phyloP scores from a whole-genome alignment of 2,888 invertebrate species.

The Beris morrisii region DNA sequence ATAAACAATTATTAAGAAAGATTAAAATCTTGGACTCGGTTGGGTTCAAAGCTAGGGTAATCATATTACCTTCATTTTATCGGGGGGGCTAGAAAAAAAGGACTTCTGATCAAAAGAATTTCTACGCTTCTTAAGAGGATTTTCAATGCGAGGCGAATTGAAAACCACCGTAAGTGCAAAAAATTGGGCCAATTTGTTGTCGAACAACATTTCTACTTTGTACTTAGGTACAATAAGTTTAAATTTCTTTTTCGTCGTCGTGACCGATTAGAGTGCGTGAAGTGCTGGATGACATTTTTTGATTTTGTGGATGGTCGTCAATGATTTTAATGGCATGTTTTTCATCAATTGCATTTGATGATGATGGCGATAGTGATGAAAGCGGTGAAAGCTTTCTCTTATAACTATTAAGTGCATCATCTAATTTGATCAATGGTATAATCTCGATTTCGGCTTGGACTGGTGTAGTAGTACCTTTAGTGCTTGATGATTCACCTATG shows the following conservation, averaged over 20 bases:
- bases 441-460: slow-evolving; percentile 13
- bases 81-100: neutral
- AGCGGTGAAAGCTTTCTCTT: slow-evolving; percentile 27
- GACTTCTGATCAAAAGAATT: neutral
- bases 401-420: slow-evolving; percentile 36
- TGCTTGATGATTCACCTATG: slow-evolving; percentile 32
- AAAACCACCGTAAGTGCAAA: slow-evolving; percentile 9
- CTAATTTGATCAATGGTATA: slow-evolving; percentile 35
- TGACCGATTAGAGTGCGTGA: slow-evolving; percentile 31
- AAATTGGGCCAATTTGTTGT: neutral
- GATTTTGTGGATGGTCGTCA: slow-evolving; percentile 36
- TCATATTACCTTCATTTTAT: slow-evolving; percentile 26
- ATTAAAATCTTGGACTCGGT: neutral
- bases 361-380: slow-evolving; percentile 30
- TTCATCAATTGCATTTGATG: slow-evolving; percentile 32
- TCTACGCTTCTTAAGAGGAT: slow-evolving; percentile 1
- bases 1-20: too few species aligned
- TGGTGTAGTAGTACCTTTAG: slow-evolving; percentile 18
- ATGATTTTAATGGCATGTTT: slow-evolving; percentile 37
- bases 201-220: neutral
- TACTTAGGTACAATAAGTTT: neutral
- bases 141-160: neutral
- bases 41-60: slow-evolving; percentile 14
- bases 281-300: slow-evolving; percentile 33
- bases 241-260: slow-evolving; percentile 34